Base-by-base conservation (phyloP, 2,113 vertebrate species). In the Aviceda subcristata region DNA sequence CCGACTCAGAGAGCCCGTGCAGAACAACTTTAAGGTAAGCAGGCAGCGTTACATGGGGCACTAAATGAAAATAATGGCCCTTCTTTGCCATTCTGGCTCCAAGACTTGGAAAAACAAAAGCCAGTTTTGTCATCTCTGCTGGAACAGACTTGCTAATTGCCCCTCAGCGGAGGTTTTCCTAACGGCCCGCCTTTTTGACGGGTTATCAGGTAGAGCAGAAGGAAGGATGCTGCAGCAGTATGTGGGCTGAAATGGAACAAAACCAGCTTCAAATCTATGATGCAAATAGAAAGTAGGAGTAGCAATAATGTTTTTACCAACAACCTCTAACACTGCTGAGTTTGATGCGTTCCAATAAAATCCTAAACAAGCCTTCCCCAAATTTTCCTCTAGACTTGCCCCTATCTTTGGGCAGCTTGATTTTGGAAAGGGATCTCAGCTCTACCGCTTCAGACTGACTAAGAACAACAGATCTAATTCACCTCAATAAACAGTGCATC, bases 201-300 rank as follows among this genome's bases (percentile, higher is more conserved):
- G 72, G 92, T 86, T 90, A 91, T 36, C 92, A 96, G 79, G 83
- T 45, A 86, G 75, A 91, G 78, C 80, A 92, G 88, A 91, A 51
- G 62, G 41, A 85, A 66, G 56, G 71, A 77, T 90, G 62, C 68
- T 91, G 84, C 80, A 93, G 92, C 46, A 81, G 19, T 38, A 79
- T n/a, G 69, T 91, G 93, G 87, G 87, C 82, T 88, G 94, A 92
- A 91, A 92, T 69, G 57, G 83, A 95, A 81, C 63, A 71, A 74
- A 94, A 24, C 15, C 9, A 24, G 36, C 74, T 76, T 88, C 91
- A 92, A 68, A 79, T 38, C 38, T 10, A 9, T 39, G 76, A 91
- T 89, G 71, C 62, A 93, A 96, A 92, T 38, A 75, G 7, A 12
- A 96, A 93, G 77, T 77, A 92, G 51, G 76, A 90, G 75, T 75